Evolutionary conservation across 2,113 vertebrate genomes (phyloP).

Genomic region (Coregonus clupeaformis): DNA sequence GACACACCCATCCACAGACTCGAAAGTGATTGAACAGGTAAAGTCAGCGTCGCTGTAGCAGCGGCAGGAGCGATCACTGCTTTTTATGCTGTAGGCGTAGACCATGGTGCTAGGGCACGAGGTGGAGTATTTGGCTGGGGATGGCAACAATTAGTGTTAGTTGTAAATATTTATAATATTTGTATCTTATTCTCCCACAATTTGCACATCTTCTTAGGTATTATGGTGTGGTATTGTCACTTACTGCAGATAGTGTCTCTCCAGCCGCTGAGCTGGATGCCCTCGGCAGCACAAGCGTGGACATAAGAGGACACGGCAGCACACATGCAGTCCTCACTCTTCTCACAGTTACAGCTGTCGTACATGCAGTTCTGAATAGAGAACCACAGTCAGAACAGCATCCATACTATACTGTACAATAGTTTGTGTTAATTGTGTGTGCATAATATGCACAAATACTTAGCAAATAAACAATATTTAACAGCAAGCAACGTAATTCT

Average conservation of each 20-base stretch:
- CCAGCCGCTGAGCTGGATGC: conserved; percentile 70
- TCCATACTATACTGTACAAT: neutral
- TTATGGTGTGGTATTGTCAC: conserved; percentile 19
- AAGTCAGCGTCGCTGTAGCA: conserved; percentile 75
- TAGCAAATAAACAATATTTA: neutral
- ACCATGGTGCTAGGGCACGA: conserved; percentile 76
- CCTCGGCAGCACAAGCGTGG: conserved; percentile 71
- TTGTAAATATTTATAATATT: neutral
- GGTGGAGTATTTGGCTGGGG: conserved; percentile 73
- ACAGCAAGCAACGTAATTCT: neutral
- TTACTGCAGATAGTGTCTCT: conserved; percentile 69
- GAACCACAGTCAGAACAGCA: neutral
- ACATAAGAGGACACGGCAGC: conserved; percentile 66
- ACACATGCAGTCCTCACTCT: conserved; percentile 61
- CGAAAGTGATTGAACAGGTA: conserved; percentile 76
- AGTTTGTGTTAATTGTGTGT: neutral
- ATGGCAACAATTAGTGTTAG: neutral
- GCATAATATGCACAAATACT: no score
- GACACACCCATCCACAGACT: conserved; percentile 81
- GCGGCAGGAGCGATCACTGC: conserved; percentile 77
- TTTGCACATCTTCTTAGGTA: neutral
- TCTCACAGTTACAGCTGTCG: conserved; percentile 61
- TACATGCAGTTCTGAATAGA: conserved; percentile 58
- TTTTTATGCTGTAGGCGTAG: conserved; percentile 67
- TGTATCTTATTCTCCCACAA: neutral